phyloP scores from a whole-genome alignment of 1,140 invertebrate genomes.

The Cyphomyrmex costatus region DNA sequence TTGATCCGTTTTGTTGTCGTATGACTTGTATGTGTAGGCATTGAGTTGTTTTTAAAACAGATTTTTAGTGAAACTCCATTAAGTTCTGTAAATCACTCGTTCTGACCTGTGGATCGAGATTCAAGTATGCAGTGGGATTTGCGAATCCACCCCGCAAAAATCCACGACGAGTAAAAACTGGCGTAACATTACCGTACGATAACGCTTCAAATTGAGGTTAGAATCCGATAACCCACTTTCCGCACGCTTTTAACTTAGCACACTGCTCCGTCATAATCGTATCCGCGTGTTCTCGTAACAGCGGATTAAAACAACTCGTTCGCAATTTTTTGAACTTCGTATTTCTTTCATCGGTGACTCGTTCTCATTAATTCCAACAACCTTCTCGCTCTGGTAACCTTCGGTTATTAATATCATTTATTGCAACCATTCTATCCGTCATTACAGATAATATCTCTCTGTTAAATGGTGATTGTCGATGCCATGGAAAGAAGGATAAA shows the following conservation, averaged over 20 bases:
- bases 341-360: no score
- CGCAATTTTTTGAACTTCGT: background rate
- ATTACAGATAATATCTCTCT: slow-evolving; percentile 62
- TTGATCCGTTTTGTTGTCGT: slow-evolving; percentile 80
- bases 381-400: background rate
- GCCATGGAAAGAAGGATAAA: slow-evolving; percentile 96
- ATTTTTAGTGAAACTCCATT: slow-evolving; percentile 69
- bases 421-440: background rate
- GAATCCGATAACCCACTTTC: slow-evolving; percentile 80
- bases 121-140: slow-evolving; percentile 55
- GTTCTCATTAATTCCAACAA: background rate
- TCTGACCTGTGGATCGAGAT: background rate
- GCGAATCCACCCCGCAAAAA: slow-evolving; percentile 18
- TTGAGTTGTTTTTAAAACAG: slow-evolving; percentile 76
- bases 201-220: slow-evolving; percentile 79
- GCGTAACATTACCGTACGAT: slow-evolving; percentile 35
- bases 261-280: background rate
- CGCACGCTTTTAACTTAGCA: background rate
- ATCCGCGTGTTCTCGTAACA: background rate
- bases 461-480: slow-evolving; percentile 84
- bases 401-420: background rate
- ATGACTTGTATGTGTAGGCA: slow-evolving; percentile 72
- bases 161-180: slow-evolving; percentile 25
- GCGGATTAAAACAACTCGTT: no score
- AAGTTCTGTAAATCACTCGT: slow-evolving; percentile 58